These are phyloP conservation scores for Nasonia oneida DNA, from an alignment of 2,888 invertebrate species.

Conservation along the genomic window DNA sequence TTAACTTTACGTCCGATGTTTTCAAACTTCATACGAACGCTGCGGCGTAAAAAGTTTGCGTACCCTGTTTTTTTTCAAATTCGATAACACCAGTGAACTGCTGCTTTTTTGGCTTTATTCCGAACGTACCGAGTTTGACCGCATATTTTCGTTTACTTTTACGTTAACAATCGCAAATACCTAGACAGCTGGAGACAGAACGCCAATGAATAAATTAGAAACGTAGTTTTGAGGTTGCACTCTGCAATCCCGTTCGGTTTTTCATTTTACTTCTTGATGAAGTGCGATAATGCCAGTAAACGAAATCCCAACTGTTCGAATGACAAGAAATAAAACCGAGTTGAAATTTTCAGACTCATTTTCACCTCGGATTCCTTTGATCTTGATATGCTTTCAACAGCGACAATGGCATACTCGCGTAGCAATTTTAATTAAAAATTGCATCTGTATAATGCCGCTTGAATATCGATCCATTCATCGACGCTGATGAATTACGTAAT, in stretches of 20 bases:
- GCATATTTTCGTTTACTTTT: too few species aligned
- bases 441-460: neutral
- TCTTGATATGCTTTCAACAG: neutral
- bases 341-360: neutral
- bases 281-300: neutral
- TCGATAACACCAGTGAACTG: too few species aligned
- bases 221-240: neutral
- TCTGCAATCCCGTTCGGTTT: neutral
- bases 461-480: neutral
- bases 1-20: neutral
- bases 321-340: neutral
- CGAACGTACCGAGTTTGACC: too few species aligned
- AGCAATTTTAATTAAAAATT: neutral
- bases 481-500: slow-evolving; percentile 14
- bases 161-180: too few species aligned
- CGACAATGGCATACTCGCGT: neutral
- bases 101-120: too few species aligned
- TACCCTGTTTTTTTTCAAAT: neutral
- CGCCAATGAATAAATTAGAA: too few species aligned
- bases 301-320: neutral
- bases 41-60: neutral
- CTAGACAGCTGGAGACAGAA: too few species aligned
- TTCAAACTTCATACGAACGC: neutral
- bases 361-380: neutral
- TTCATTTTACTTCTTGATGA: neutral